Evolutionary conservation across 2,113 vertebrate genomes (phyloP).

Genomic region (Nyctibius bracteatus): DNA sequence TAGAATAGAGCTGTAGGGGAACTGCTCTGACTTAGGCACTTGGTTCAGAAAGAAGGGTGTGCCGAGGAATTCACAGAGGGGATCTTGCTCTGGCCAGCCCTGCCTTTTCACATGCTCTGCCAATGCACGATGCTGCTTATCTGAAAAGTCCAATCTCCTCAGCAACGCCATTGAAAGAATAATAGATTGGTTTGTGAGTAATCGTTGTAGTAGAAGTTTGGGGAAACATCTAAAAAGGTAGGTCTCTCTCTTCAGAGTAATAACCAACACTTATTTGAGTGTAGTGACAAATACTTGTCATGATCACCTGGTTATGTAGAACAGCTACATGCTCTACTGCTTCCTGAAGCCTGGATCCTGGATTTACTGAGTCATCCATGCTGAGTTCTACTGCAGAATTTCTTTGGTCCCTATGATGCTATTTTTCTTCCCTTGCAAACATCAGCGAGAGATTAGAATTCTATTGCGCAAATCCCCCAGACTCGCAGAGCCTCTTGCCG

Average conservation of each 20-base stretch:
- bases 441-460: background rate
- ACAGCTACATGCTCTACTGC: background rate
- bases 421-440: background rate
- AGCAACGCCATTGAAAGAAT: background rate
- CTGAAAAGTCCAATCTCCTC: background rate
- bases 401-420: background rate
- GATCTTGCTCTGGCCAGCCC: background rate
- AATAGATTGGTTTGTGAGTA: background rate
- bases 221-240: background rate
- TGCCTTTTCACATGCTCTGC: background rate
- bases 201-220: background rate
- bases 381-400: background rate
- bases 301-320: background rate
- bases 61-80: background rate
- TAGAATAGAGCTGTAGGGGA: background rate
- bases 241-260: background rate
- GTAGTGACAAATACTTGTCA: background rate
- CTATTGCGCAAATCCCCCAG: background rate
- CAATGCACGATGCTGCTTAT: background rate
- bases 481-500: background rate
- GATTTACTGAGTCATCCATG: background rate
- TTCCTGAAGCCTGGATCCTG: background rate
- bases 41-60: background rate
- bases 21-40: background rate
- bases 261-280: background rate